phyloP scores from a whole-genome alignment of 1,140 invertebrate species.

The Mylabris phalerata region DNA sequence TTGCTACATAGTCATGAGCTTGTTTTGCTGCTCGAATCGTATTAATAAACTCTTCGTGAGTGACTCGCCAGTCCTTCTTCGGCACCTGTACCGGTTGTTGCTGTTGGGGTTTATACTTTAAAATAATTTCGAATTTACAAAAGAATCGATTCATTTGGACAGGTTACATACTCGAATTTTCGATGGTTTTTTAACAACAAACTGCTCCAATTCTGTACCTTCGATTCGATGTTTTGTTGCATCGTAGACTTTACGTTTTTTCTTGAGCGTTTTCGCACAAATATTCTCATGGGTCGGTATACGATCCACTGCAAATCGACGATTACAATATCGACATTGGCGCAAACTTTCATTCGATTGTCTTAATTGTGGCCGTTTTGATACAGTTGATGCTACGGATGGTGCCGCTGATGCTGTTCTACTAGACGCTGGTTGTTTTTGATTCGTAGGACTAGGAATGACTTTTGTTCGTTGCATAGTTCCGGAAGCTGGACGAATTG shows the following conservation, averaged over 20 bases:
- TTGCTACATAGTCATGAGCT: slow-evolving; percentile 75
- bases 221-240: slow-evolving; percentile 72
- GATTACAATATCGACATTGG: slow-evolving; percentile 58
- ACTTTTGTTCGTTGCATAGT: no score
- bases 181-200: slow-evolving; percentile 38
- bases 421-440: slow-evolving; percentile 21
- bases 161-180: slow-evolving; percentile 3
- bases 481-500: no score
- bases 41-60: slow-evolving; percentile 88
- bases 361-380: no score
- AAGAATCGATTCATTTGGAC: no score
- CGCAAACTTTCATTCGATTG: slow-evolving; percentile 32
- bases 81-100: background rate
- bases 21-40: slow-evolving; percentile 85
- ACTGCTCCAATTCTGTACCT: slow-evolving; percentile 83
- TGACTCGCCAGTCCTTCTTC: slow-evolving; percentile 79
- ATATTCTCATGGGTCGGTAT: slow-evolving; percentile 75
- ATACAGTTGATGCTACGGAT: slow-evolving; percentile 30
- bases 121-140: no score
- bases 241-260: slow-evolving; percentile 84
- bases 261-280: slow-evolving; percentile 64
- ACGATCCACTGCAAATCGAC: slow-evolving; percentile 72
- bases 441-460: background rate
- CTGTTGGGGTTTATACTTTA: background rate
- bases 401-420: slow-evolving; percentile 23